These are phyloP conservation scores for Patella vulgata DNA, from an alignment of 1,140 invertebrate species.

Conservation along the genomic window DNA sequence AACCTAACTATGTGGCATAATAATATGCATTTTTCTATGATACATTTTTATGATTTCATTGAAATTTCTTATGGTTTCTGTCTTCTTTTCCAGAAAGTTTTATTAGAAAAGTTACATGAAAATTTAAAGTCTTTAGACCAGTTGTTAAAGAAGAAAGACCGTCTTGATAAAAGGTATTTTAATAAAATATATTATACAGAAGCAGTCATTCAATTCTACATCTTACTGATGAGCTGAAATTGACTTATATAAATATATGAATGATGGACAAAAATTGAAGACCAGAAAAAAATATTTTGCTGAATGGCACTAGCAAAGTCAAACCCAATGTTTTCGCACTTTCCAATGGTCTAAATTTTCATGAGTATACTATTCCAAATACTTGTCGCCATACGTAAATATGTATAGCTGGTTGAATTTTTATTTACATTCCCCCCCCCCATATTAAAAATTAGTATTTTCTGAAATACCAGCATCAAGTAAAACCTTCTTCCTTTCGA, in stretches of 20 bases:
- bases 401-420: too few species aligned
- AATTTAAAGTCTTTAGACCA: slow-evolving; percentile 68
- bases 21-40: not conserved
- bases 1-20: not conserved
- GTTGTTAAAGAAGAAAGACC: slow-evolving; percentile 70
- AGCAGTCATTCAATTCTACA: not conserved
- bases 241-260: not conserved
- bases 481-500: too few species aligned
- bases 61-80: not conserved
- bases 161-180: slow-evolving; percentile 69
- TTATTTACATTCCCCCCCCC: too few species aligned
- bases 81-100: slow-evolving; percentile 71
- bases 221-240: not conserved
- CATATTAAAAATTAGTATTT: too few species aligned
- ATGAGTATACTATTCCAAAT: too few species aligned
- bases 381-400: too few species aligned
- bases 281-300: not conserved
- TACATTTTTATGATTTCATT: not conserved
- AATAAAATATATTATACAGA: not conserved
- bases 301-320: not conserved
- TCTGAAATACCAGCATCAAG: too few species aligned
- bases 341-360: not conserved
- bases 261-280: too few species aligned
- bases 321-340: not conserved
- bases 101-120: slow-evolving; percentile 78